Conservation (phyloP, 2,888 invertebrate genomes). For the Andricus curvator region DNA sequence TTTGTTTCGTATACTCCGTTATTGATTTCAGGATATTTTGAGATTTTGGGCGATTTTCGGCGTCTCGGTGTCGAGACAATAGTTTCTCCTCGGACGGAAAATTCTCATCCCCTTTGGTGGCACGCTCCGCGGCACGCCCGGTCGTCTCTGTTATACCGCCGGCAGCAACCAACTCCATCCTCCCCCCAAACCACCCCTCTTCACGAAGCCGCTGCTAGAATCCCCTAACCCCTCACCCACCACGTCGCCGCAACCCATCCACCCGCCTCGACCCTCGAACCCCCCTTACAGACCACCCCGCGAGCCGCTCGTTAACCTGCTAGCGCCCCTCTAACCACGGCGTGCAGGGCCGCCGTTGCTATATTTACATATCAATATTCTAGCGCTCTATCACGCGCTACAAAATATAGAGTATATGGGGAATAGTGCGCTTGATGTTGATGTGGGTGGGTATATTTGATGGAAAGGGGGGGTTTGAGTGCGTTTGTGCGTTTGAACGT, state of each 20-base stretch:
- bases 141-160: conserved; percentile 77
- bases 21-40: background rate
- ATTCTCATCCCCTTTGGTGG: conserved; percentile 78
- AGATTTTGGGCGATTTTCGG: conserved; percentile 64
- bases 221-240: conserved; percentile 51
- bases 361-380: conserved; percentile 77
- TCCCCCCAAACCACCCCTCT: conserved; percentile 56
- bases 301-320: conserved; percentile 78
- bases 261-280: conserved; percentile 45
- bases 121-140: conserved; percentile 79
- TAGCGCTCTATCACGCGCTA: conserved; percentile 58
- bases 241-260: conserved; percentile 55
- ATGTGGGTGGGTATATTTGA: background rate
- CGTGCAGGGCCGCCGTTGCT: conserved; percentile 60
- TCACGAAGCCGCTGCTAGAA: conserved; percentile 42
- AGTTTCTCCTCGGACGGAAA: conserved; percentile 69
- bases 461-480: conserved; percentile 27
- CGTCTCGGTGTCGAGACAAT: conserved; percentile 64
- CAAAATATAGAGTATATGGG: conserved; percentile 35
- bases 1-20: background rate
- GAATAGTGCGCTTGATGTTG: background rate
- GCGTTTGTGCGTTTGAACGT: conserved; percentile 55
- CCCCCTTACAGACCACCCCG: conserved; percentile 63
- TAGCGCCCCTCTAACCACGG: conserved; percentile 63
- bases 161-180: conserved; percentile 72